phyloP scores from a whole-genome alignment of 2,113 vertebrate genomes.

The Barnardius zonarius region DNA sequence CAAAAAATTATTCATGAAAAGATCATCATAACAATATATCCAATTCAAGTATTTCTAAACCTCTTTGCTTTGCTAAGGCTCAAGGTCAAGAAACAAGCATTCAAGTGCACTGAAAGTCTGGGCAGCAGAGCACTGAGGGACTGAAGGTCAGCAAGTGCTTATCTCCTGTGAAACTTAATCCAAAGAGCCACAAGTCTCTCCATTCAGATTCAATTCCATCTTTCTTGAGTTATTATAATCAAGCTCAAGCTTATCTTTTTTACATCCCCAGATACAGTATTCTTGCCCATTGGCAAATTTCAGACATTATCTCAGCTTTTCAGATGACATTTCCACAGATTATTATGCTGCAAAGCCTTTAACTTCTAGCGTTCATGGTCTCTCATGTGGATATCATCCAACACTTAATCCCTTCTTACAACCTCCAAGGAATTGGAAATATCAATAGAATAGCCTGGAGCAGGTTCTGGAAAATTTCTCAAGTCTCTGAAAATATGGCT shows the following conservation, averaged over 20 bases:
- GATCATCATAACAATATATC: conserved; percentile 17
- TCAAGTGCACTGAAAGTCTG: background rate
- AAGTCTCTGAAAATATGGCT: conserved; percentile 22
- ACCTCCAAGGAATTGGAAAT: conserved; percentile 24
- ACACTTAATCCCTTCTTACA: conserved; percentile 48
- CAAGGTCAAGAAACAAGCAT: conserved; percentile 50
- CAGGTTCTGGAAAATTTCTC: conserved; percentile 50
- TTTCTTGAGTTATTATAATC: conserved; percentile 34
- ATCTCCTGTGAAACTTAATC: conserved; percentile 15
- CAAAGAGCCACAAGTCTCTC: conserved; percentile 3
- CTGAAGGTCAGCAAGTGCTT: conserved; percentile 40
- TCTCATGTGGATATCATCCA: conserved; percentile 29
- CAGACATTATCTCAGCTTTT: conserved; percentile 68
- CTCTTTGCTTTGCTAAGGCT: background rate
- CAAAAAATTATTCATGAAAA: conserved; percentile 53
- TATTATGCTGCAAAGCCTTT: conserved; percentile 32
- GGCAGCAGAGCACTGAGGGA: background rate
- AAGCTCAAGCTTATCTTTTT: conserved; percentile 45
- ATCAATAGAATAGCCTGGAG: conserved; percentile 46
- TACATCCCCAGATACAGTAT: conserved; percentile 41
- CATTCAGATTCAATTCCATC: conserved; percentile 31
- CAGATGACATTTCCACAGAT: conserved; percentile 66
- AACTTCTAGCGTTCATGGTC: conserved; percentile 19
- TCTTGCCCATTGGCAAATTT: conserved; percentile 58
- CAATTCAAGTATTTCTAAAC: conserved; percentile 47